Evolutionary conservation across 2,888 invertebrate species (phyloP).

Genomic region (Nephrotoma flavescens): DNA sequence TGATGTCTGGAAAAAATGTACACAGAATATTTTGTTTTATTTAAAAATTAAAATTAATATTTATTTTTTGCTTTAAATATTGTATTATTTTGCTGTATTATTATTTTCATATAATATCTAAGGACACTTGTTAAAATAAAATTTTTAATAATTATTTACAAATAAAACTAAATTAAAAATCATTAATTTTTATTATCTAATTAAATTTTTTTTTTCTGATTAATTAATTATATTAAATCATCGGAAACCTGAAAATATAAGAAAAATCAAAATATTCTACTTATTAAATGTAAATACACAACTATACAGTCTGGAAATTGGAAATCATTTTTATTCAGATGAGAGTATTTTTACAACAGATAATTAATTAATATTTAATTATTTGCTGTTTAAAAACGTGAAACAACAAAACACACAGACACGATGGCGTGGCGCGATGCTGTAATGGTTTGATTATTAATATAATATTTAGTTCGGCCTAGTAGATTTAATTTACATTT

Average conservation of each 20-base stretch:
- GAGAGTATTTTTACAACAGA: not conserved
- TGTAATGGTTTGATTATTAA: not conserved
- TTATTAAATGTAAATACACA: not conserved
- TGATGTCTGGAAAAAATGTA: conserved; percentile 56
- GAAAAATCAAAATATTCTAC: conserved; percentile 9
- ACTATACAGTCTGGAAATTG: not conserved
- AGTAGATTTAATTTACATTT: not conserved
- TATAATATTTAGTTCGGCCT: not conserved
- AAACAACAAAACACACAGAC: not conserved
- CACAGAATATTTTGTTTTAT: conserved; percentile 7
- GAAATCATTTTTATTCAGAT: conserved; percentile 1
- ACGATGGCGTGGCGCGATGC: not conserved
- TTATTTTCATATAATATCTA: not conserved
- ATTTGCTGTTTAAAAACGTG: not conserved
- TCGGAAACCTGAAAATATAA: conserved; percentile 14
- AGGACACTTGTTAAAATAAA: conserved; percentile 1
- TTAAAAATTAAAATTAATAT: not conserved
- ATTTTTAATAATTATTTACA: not conserved
- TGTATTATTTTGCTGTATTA: conserved; percentile 1
- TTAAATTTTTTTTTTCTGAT: not conserved
- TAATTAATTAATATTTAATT: not conserved
- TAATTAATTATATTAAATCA: not conserved
- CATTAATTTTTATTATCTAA: not conserved
- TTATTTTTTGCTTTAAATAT: not conserved
- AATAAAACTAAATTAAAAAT: not conserved